Conservation (phyloP, 2,113 vertebrate genomes). For the Arvicanthis niloticus region DNA sequence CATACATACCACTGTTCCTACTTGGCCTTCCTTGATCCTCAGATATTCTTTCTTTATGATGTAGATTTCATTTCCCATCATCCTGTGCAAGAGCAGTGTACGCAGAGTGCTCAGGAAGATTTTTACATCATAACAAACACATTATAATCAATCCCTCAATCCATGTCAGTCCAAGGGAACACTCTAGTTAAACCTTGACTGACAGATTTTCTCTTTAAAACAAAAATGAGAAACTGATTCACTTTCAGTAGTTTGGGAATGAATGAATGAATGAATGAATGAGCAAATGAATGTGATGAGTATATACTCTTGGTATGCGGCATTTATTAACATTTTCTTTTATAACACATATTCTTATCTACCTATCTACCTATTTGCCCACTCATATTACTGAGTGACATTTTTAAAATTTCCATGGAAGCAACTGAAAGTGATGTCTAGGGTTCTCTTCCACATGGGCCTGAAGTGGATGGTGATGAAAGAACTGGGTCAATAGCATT, state of each 20-base stretch:
- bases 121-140: not conserved
- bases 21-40: not conserved
- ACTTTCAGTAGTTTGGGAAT: not conserved
- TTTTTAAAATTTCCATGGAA: slow-evolving; percentile 58
- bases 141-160: not conserved
- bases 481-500: slow-evolving; percentile 62
- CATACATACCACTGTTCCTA: accelerated
- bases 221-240: not conserved
- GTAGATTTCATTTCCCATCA: not conserved
- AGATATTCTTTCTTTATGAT: not conserved
- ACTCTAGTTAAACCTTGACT: slow-evolving; percentile 10
- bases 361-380: not conserved
- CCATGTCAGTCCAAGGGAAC: not conserved
- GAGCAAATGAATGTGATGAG: not conserved
- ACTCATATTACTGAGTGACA: not conserved
- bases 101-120: not conserved
- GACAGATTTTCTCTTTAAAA: not conserved
- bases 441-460: not conserved
- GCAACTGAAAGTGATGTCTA: slow-evolving; percentile 6
- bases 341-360: not conserved
- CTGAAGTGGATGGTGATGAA: slow-evolving; percentile 54
- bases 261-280: slow-evolving; percentile 14
- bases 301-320: not conserved
- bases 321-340: not conserved
- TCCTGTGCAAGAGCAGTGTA: not conserved